These are phyloP conservation scores for Ophioninae sp. DNA, from an alignment of 2,888 invertebrate genomes.

Conservation along the genomic window DNA sequence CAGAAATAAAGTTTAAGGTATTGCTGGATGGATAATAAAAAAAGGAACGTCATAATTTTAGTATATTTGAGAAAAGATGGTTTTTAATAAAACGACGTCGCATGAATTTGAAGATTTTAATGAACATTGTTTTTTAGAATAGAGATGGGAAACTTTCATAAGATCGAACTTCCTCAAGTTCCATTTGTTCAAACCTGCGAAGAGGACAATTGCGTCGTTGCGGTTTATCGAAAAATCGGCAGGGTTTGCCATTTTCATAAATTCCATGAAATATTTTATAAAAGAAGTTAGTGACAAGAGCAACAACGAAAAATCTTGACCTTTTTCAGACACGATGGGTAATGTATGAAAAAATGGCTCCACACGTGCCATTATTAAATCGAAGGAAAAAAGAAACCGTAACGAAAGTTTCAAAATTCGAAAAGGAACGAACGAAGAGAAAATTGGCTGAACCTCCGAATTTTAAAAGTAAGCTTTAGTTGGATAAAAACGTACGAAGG, in stretches of 20 bases:
- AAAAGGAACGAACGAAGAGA: conserved; percentile 26
- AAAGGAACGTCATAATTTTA: no score
- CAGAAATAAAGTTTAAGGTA: neutral
- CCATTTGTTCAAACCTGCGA: conserved; percentile 63
- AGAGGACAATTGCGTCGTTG: conserved; percentile 64
- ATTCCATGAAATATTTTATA: neutral
- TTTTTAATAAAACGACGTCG: no score
- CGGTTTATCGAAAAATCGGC: conserved; percentile 61
- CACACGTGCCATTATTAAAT: conserved; percentile 50
- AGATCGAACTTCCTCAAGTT: conserved; percentile 63
- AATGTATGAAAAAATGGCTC: conserved; percentile 62
- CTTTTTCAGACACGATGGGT: conserved; percentile 54
- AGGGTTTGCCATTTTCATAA: conserved; percentile 50
- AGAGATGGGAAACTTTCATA: conserved; percentile 57
- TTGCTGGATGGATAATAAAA: no score
- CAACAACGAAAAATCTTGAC: neutral
- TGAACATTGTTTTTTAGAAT: conserved; percentile 58
- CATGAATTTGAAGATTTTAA: no score
- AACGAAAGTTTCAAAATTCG: conserved; percentile 14
- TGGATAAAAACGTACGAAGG: neutral
- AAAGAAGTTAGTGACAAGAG: neutral
- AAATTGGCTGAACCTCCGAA: conserved; percentile 51
- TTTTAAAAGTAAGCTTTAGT: conserved; percentile 22
- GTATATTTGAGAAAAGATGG: no score
- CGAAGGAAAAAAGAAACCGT: conserved; percentile 57